Evolutionary conservation across 2,888 invertebrate species (phyloP).

Genomic region (Ornithoptera priamus): DNA sequence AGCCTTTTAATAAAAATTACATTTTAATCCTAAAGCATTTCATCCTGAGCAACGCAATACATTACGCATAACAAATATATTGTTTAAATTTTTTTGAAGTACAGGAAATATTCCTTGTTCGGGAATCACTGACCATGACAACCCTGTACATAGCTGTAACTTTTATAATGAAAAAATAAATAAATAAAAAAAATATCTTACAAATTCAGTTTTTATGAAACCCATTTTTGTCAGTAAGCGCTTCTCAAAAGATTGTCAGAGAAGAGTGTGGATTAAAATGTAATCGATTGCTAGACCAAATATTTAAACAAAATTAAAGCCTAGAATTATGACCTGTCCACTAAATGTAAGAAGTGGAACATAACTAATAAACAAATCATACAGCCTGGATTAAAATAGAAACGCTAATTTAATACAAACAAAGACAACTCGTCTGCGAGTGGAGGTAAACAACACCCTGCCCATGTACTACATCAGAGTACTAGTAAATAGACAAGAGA

Average conservation of each 20-base stretch:
- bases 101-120: too few species aligned
- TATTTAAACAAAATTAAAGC: too few species aligned
- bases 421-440: not conserved
- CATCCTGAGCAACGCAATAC: not conserved
- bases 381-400: not conserved
- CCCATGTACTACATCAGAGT: slow-evolving; percentile 6
- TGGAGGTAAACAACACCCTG: slow-evolving; percentile 5
- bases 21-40: not conserved
- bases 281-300: too few species aligned
- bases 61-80: not conserved
- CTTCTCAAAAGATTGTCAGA: too few species aligned
- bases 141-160: too few species aligned
- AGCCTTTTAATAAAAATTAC: not conserved
- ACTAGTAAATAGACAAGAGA: not conserved
- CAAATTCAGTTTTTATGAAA: too few species aligned
- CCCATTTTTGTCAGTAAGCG: too few species aligned
- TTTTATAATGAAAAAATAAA: too few species aligned
- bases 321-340: not conserved
- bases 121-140: too few species aligned
- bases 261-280: too few species aligned
- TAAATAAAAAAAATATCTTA: too few species aligned
- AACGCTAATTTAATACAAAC: slow-evolving; percentile 8
- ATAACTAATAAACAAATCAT: not conserved
- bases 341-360: not conserved
- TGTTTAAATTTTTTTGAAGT: not conserved